A percentile compares a stretch with the other conserved stretches of the same genome.
Conservation (phyloP, 2,888 invertebrate species). For the Camponotus fellah region DNA sequence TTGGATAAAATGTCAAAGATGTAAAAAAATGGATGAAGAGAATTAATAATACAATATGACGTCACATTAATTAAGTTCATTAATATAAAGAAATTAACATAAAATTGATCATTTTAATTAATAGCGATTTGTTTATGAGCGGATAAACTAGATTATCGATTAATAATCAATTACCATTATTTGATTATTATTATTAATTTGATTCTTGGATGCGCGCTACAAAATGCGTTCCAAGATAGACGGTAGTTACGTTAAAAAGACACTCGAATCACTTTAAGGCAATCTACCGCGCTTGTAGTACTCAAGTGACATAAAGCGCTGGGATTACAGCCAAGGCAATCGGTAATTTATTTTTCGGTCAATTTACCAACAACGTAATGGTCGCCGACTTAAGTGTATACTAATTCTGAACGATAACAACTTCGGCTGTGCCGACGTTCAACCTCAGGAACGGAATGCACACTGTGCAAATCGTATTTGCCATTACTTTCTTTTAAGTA, state of each 20-base stretch:
- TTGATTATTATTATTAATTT: background rate
- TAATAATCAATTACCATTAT: too few species aligned
- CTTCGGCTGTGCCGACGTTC: background rate
- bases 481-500: background rate
- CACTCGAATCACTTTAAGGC: conserved; percentile 49
- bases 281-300: conserved; percentile 40
- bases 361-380: conserved; percentile 65
- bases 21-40: background rate
- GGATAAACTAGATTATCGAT: background rate
- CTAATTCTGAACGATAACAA: conserved; percentile 54
- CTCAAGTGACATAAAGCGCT: conserved; percentile 59
- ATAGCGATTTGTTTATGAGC: background rate
- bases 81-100: too few species aligned
- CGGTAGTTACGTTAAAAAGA: conserved; percentile 21
- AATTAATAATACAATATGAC: background rate
- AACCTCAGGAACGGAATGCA: background rate
- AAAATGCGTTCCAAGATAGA: background rate
- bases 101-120: too few species aligned
- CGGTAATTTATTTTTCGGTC: conserved; percentile 78
- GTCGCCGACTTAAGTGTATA: conserved; percentile 54
- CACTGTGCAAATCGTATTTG: background rate
- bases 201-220: background rate
- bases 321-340: conserved; percentile 80
- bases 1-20: background rate
- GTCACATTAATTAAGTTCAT: background rate